These are phyloP conservation scores for Trichopria drosophilae DNA, from an alignment of 2,888 invertebrate species.

Conservation along the genomic window DNA sequence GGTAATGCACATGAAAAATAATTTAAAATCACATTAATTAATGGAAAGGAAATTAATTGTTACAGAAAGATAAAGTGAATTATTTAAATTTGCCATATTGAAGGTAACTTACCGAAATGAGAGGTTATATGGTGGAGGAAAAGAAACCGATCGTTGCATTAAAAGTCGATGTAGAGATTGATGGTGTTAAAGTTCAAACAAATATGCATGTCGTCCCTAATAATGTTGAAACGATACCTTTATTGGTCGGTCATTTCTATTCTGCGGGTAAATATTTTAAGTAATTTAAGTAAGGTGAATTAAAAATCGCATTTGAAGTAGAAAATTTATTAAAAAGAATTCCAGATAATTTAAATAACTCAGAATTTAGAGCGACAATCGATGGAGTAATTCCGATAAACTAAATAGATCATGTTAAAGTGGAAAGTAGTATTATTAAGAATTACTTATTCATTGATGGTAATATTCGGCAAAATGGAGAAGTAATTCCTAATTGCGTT, in stretches of 20 bases:
- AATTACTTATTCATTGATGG: conserved; percentile 8
- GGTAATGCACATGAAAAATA: no score
- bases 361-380: conserved; percentile 1
- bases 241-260: background rate
- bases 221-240: background rate
- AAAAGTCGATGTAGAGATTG: background rate
- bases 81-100: no score
- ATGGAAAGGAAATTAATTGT: no score
- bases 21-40: no score
- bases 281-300: background rate
- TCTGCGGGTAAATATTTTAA: background rate
- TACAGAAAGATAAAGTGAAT: no score
- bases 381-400: conserved; percentile 9
- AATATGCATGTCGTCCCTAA: background rate
- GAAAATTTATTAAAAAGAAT: background rate
- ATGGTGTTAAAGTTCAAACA: background rate
- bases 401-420: conserved; percentile 8
- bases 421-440: background rate
- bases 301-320: background rate
- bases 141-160: background rate
- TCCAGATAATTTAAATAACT: background rate
- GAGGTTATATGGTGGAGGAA: conserved; percentile 3
- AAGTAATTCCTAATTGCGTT: conserved; percentile 2
- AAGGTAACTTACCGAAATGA: no score
- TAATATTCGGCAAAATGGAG: conserved; percentile 5